Base-by-base conservation (phyloP, 2,888 invertebrate species). In the Leucania comma region DNA sequence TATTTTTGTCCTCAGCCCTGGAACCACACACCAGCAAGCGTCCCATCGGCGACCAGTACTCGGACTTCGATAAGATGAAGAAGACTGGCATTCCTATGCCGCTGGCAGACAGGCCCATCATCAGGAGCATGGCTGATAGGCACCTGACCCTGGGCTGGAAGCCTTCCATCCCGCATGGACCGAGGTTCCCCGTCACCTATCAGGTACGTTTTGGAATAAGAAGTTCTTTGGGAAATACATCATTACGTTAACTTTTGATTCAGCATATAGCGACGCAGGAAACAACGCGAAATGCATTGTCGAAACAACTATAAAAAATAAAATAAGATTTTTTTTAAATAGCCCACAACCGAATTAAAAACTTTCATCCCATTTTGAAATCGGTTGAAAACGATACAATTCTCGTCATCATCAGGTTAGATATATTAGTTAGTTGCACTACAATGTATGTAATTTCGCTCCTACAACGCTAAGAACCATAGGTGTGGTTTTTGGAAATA, bases 121-220 rank as follows among this genome's bases (percentile, higher is more conserved):
- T 99, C 88, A 98, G 98, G 24, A 97, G 98, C 64, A 99, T 99
- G 98, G 98, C 98, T 12, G 99, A 99, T 89, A 97, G 98, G 12
- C 97, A 98, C 70, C 97, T 99, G 74, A 98, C 98, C 0, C 96
- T 99, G 14, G 98, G 98, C 0, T 99, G 99, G 99, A 98, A 97
- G 84, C 99, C 99, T 0, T 99, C 98, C 24, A 97, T 99, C 60
- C 98, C 99, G 3, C 97, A 98, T 74, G 98, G 98, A 26, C 98
- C 99, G 0, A 97, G 98, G 58, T 97, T 98, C 86, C 99, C 99
- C 0, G 98, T 99, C 69, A 99, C 99, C 0, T 99, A 99, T 91
- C 98, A 98, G 92, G 97, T 99, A 78, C 75, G 61, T 17, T 20
- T 5, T 46, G 8, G 4, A 3, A 12, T 48, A 5, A 29, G 20